Evolutionary conservation across 2,113 vertebrate species (phyloP).

Genomic region (Falco punctatus): DNA sequence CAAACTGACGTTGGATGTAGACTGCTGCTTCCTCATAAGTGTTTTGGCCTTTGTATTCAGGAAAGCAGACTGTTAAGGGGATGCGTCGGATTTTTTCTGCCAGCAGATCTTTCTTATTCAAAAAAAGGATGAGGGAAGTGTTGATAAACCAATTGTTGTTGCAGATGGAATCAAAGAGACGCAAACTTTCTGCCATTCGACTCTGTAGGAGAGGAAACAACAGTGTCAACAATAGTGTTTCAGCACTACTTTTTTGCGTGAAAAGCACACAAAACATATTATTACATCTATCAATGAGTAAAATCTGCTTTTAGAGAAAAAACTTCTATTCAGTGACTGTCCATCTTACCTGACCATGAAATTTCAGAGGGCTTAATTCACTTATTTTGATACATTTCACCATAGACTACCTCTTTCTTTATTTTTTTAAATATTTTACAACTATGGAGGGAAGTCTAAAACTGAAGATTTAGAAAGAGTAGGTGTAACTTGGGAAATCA

Average conservation of each 20-base stretch:
- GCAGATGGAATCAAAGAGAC: conserved; percentile 98
- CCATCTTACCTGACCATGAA: background rate
- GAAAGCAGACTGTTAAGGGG: conserved; percentile 94
- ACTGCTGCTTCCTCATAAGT: conserved; percentile 98
- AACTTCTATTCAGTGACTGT: background rate
- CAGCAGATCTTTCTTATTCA: conserved; percentile 99
- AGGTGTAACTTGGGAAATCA: background rate
- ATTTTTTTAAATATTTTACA: background rate
- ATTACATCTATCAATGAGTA: background rate
- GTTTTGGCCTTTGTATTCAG: conserved; percentile 98
- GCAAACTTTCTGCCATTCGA: conserved; percentile 98
- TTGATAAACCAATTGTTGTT: conserved; percentile 99
- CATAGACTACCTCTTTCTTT: background rate
- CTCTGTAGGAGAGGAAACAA: conserved; percentile 78
- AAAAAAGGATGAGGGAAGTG: conserved; percentile 99
- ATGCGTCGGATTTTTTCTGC: conserved; percentile 99
- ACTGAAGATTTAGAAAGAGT: background rate
- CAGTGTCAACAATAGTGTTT: background rate
- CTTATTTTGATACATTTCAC: background rate
- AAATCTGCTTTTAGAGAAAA: background rate
- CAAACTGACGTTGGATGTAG: conserved; percentile 97
- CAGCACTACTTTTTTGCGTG: background rate
- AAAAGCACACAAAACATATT: background rate
- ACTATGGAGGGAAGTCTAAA: background rate
- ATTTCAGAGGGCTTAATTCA: background rate